These are phyloP conservation scores for Nemotelus pantherinus DNA, from an alignment of 2,888 invertebrate species.

Conservation along the genomic window DNA sequence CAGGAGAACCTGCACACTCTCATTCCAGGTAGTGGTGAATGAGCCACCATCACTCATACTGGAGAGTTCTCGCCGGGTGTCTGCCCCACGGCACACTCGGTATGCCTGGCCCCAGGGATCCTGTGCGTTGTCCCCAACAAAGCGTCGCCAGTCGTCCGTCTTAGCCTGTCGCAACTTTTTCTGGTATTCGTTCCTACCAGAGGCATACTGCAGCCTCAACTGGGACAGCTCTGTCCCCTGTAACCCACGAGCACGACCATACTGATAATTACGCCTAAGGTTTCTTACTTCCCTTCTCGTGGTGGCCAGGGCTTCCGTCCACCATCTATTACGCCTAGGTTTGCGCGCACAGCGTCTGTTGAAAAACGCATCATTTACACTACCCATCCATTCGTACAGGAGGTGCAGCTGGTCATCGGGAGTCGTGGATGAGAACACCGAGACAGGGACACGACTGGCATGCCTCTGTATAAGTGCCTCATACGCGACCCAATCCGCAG, in stretches of 20 bases:
- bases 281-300: too few species aligned
- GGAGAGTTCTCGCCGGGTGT: not conserved
- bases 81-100: not conserved
- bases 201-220: not conserved
- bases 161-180: not conserved
- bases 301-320: too few species aligned
- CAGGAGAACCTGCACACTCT: not conserved
- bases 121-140: not conserved
- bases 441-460: not conserved
- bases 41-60: not conserved
- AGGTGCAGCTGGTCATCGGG: not conserved
- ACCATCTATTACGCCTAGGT: too few species aligned
- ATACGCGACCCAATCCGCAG: not conserved
- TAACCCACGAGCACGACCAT: too few species aligned
- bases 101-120: too few species aligned
- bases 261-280: too few species aligned
- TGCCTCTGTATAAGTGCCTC: not conserved
- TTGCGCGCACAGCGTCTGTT: too few species aligned
- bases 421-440: too few species aligned
- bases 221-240: too few species aligned
- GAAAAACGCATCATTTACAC: not conserved
- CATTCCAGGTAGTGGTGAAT: too few species aligned
- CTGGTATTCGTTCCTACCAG: not conserved
- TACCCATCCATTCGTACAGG: not conserved
- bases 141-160: not conserved